Evolutionary conservation across 1,140 invertebrate species (phyloP).

Genomic region (Goniozus legneri): DNA sequence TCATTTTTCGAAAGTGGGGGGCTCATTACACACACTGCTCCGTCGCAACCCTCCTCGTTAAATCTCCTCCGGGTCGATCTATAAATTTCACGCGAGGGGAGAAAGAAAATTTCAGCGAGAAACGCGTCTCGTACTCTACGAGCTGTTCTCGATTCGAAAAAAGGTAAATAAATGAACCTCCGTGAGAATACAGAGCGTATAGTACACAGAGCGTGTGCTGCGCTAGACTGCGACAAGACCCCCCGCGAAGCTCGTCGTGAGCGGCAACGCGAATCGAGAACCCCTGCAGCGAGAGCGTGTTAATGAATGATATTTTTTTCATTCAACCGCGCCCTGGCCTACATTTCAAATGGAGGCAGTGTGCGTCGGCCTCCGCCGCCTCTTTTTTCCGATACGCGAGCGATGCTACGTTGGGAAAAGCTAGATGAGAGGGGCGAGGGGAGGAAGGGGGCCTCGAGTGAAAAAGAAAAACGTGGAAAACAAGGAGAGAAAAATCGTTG

Average conservation of each 20-base stretch:
- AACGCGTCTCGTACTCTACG: too few relatives aligned
- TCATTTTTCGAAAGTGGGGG: too few relatives aligned
- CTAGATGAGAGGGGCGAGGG: background rate
- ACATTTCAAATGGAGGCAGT: conserved; percentile 37
- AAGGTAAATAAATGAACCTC: background rate
- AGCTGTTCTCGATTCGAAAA: background rate
- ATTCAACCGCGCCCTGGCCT: conserved; percentile 51
- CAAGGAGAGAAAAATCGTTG: background rate
- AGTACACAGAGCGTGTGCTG: too few relatives aligned
- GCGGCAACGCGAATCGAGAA: conserved; percentile 21
- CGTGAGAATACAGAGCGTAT: background rate
- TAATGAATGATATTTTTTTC: conserved; percentile 54
- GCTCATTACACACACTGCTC: too few relatives aligned
- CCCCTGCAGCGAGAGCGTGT: conserved; percentile 39
- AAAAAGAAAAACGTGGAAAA: too few relatives aligned
- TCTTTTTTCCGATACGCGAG: conserved; percentile 34
- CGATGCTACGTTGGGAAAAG: too few relatives aligned
- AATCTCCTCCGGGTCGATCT: too few relatives aligned
- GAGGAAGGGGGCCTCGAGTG: background rate
- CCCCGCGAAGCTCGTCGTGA: background rate
- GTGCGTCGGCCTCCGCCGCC: conserved; percentile 22
- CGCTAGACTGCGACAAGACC: background rate
- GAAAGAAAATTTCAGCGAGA: too few relatives aligned
- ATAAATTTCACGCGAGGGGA: too few relatives aligned
- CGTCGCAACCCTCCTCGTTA: too few relatives aligned